phyloP scores from a whole-genome alignment of 2,888 invertebrate genomes.

The Phortica magna region DNA sequence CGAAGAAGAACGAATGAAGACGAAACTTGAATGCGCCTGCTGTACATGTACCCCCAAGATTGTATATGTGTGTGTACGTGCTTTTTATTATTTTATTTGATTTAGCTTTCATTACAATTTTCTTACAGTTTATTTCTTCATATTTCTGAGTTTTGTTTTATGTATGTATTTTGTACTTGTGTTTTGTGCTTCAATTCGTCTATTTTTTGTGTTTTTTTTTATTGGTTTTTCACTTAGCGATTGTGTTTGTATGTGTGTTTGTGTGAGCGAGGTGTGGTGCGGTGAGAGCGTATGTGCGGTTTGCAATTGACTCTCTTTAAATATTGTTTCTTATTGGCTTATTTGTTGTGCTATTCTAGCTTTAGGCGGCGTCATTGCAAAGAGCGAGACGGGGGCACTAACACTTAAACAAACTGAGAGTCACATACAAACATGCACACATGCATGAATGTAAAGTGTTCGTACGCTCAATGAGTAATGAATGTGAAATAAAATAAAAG shows the following conservation, averaged over 20 bases:
- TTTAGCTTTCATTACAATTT: constrained; percentile 63
- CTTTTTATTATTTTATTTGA: constrained; percentile 38
- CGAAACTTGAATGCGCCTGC: constrained; percentile 65
- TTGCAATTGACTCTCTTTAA: background rate
- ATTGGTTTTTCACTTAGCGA: constrained; percentile 61
- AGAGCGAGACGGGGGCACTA: constrained; percentile 52
- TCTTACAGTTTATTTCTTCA: constrained; percentile 48
- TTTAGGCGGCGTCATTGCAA: constrained; percentile 73
- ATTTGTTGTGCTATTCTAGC: constrained; percentile 58
- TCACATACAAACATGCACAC: background rate
- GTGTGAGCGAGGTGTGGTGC: constrained; percentile 18
- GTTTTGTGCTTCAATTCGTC: constrained; percentile 70
- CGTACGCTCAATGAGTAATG: constrained; percentile 68
- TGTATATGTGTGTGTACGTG: background rate
- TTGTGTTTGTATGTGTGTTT: background rate
- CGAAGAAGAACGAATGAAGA: constrained; percentile 27
- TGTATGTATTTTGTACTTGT: constrained; percentile 67
- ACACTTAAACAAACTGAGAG: background rate
- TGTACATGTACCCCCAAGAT: constrained; percentile 48
- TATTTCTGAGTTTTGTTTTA: constrained; percentile 55
- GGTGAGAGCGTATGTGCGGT: constrained; percentile 6
- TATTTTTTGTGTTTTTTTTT: constrained; percentile 46
- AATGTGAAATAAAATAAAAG: constrained; percentile 49
- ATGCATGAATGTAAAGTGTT: background rate
- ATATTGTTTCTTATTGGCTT: constrained; percentile 36